Conservation (phyloP, 2,113 vertebrate genomes). For the Cyprinodon variegatus region DNA sequence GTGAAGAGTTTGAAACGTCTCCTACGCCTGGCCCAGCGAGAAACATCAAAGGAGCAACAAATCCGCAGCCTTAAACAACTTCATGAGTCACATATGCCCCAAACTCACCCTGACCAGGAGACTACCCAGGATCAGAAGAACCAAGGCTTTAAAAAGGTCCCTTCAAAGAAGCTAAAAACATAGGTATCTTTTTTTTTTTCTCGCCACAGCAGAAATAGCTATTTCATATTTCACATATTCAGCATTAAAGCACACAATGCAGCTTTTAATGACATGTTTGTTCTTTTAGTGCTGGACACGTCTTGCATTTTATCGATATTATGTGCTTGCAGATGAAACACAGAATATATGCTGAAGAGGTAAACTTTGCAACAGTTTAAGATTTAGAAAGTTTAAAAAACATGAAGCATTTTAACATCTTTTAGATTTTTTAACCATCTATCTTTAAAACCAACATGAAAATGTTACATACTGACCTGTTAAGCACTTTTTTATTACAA, state of each 20-base stretch:
- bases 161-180: slow-evolving; percentile 72
- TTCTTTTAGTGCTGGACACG: slow-evolving; percentile 68
- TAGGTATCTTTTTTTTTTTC: slow-evolving; percentile 24
- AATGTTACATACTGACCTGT: too few species aligned
- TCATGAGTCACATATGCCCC: slow-evolving; percentile 62
- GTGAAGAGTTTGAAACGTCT: slow-evolving; percentile 85
- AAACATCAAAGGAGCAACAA: slow-evolving; percentile 75
- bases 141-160: slow-evolving; percentile 65
- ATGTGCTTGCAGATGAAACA: slow-evolving; percentile 9
- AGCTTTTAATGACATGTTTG: slow-evolving; percentile 1
- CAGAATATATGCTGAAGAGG: neutral
- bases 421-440: too few species aligned
- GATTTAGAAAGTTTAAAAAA: too few species aligned
- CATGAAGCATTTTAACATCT: too few species aligned
- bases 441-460: too few species aligned
- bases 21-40: slow-evolving; percentile 81
- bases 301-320: slow-evolving; percentile 30
- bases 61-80: slow-evolving; percentile 78
- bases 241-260: slow-evolving; percentile 34
- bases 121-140: slow-evolving; percentile 73
- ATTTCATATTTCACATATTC: neutral
- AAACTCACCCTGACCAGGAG: slow-evolving; percentile 75
- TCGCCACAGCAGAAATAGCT: neutral
- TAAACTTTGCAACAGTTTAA: too few species aligned
- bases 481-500: too few species aligned